Percentiles rank a stretch among this genome's conserved stretches.
Evolutionary conservation across 2,888 invertebrate genomes (phyloP).

Genomic region (Pachliopta kotzebuea): DNA sequence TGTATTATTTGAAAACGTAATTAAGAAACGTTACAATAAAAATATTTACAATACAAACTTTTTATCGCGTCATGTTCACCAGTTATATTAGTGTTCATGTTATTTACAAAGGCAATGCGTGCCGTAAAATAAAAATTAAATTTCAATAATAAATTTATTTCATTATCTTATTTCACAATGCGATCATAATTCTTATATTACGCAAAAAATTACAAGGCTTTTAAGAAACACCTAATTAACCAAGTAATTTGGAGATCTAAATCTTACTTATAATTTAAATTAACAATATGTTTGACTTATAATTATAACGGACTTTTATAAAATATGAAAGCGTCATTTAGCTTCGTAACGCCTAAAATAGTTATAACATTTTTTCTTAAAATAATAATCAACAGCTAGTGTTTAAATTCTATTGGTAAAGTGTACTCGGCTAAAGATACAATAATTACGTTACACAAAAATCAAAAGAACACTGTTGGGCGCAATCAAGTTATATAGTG

Average conservation of each 20-base stretch:
- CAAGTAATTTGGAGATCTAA: conserved; percentile 22
- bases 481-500: neutral
- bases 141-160: conserved; percentile 8
- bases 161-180: conserved; percentile 30
- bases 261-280: conserved; percentile 16
- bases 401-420: neutral
- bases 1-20: conserved; percentile 77
- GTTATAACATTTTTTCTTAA: neutral
- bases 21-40: conserved; percentile 76
- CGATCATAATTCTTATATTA: conserved; percentile 16
- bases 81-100: conserved; percentile 29
- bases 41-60: conserved; percentile 74
- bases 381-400: neutral
- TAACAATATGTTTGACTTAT: conserved; percentile 8
- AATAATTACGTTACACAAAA: neutral
- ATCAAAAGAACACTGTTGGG: neutral
- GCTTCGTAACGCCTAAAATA: neutral
- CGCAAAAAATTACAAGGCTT: conserved; percentile 3
- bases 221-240: conserved; percentile 23
- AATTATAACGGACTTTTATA: conserved; percentile 11
- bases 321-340: neutral
- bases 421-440: neutral
- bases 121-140: conserved; percentile 37
- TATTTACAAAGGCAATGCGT: conserved; percentile 66
- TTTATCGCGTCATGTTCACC: conserved; percentile 41